These are phyloP conservation scores for Metopia argyrocephala DNA, from an alignment of 2,888 invertebrate genomes.

Conservation along the genomic window DNA sequence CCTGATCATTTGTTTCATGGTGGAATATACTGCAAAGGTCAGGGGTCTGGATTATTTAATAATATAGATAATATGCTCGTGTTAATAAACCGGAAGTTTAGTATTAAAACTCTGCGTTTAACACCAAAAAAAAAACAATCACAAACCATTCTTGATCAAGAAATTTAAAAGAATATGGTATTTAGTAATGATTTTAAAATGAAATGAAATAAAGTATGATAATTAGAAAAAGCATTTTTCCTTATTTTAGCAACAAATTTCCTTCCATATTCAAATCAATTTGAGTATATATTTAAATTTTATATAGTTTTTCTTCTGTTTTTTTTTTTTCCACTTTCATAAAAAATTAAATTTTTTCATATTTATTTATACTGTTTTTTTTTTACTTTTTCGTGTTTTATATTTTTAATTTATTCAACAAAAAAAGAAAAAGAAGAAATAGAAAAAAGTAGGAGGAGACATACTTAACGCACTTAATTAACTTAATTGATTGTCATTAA, in stretches of 20 bases:
- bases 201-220: too few relatives aligned
- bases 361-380: background rate
- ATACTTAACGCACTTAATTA: slow-evolving; percentile 58
- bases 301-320: background rate
- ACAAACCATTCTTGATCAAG: too few relatives aligned
- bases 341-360: background rate
- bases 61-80: too few relatives aligned
- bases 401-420: background rate
- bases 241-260: background rate
- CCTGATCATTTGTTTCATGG: too few relatives aligned
- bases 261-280: background rate
- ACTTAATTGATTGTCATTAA: slow-evolving; percentile 62
- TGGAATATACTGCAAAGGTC: too few relatives aligned
- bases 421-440: background rate
- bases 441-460: background rate
- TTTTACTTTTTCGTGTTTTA: background rate
- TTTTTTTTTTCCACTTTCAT: background rate
- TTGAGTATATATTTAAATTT: background rate
- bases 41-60: too few relatives aligned
- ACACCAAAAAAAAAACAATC: too few relatives aligned
- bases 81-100: too few relatives aligned
- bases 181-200: too few relatives aligned
- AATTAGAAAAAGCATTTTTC: too few relatives aligned
- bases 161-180: too few relatives aligned
- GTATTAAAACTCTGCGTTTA: too few relatives aligned